A percentile compares a stretch with the other conserved stretches of the same genome.
Evolutionary conservation across 2,888 invertebrate genomes (phyloP).

Genomic region (Globia sparganii): DNA sequence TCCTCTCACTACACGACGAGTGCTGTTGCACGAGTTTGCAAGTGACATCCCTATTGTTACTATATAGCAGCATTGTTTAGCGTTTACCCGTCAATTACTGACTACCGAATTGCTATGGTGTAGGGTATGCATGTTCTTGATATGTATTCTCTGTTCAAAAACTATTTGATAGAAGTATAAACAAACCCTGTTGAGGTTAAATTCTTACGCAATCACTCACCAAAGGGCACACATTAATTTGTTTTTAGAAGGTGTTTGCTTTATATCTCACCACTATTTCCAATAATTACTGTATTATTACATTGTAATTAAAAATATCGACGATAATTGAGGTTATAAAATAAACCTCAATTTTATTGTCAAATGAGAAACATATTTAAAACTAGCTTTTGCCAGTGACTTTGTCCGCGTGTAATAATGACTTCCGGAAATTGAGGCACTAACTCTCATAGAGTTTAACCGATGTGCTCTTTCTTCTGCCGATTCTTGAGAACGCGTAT

Average conservation of each 20-base stretch:
- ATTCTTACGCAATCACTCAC: neutral
- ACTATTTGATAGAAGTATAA: neutral
- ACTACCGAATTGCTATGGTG: slow-evolving; percentile 4
- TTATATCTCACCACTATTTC: too few species aligned
- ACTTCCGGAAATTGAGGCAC: too few species aligned
- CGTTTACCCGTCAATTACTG: slow-evolving; percentile 39
- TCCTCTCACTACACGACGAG: neutral
- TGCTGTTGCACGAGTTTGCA: slow-evolving; percentile 21
- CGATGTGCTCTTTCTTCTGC: too few species aligned
- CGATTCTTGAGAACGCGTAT: too few species aligned
- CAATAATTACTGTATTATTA: too few species aligned
- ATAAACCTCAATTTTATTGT: too few species aligned
- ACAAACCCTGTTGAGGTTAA: neutral
- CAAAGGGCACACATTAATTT: neutral
- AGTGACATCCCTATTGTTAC: slow-evolving; percentile 47
- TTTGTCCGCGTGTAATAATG: too few species aligned
- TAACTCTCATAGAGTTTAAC: too few species aligned
- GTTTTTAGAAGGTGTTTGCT: neutral
- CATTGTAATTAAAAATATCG: neutral
- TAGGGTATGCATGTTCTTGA: neutral
- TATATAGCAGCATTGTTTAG: slow-evolving; percentile 36
- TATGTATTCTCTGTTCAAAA: neutral
- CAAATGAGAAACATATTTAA: too few species aligned
- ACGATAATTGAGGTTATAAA: neutral
- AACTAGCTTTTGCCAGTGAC: too few species aligned